Evolutionary conservation across 2,113 vertebrate species (phyloP).

Genomic region (Brienomyrus brachyistius): DNA sequence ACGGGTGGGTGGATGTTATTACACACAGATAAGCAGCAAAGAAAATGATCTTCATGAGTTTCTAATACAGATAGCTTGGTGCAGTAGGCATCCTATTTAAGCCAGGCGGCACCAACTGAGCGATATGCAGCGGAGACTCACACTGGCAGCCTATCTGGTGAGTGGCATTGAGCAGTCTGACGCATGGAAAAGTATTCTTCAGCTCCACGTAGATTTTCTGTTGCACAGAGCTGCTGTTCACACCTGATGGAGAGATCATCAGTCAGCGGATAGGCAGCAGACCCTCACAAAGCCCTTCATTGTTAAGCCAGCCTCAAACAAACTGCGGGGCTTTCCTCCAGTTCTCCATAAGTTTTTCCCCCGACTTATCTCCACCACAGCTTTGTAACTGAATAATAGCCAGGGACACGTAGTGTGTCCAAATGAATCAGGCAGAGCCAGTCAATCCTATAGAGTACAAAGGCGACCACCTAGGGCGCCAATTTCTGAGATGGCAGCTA

Average conservation of each 20-base stretch:
- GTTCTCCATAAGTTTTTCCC: background rate
- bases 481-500: background rate
- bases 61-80: background rate
- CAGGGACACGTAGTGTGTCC: background rate
- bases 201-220: constrained; percentile 87
- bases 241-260: constrained; percentile 34
- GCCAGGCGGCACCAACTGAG: background rate
- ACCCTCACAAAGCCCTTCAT: background rate
- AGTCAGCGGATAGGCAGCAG: background rate
- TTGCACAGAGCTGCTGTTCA: constrained; percentile 72
- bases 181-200: constrained; percentile 77
- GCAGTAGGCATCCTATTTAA: background rate
- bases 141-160: constrained; percentile 96
- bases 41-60: background rate
- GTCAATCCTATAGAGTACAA: background rate
- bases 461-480: background rate
- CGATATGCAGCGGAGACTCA: constrained; percentile 57
- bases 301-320: background rate
- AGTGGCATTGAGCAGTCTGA: constrained; percentile 87
- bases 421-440: background rate
- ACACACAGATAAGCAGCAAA: background rate
- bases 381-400: background rate
- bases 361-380: background rate
- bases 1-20: background rate
- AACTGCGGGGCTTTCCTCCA: background rate